Conservation (phyloP, 2,797 vertebrate species). For the Malurus splendens region DNA sequence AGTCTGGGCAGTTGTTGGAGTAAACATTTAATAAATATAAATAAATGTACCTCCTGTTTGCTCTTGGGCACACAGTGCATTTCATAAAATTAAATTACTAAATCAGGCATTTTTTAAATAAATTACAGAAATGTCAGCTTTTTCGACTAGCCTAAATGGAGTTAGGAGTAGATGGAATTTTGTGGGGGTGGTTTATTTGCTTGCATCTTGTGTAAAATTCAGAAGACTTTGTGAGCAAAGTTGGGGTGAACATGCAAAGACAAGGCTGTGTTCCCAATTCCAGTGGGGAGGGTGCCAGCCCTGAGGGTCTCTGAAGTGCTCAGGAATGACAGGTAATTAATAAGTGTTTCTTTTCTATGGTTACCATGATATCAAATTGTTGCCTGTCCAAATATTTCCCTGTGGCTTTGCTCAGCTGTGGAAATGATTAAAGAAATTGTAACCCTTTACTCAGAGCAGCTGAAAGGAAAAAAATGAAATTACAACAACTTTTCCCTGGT, state of each 20-base stretch:
- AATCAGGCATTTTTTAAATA: background rate
- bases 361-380: fast-evolving
- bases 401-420: background rate
- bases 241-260: background rate
- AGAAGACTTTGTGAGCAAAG: background rate
- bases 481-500: background rate
- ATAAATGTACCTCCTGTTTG: background rate
- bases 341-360: fast-evolving
- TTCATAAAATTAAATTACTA: background rate
- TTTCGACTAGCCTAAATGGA: background rate
- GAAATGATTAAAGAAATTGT: background rate
- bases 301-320: background rate
- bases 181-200: background rate
- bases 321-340: fast-evolving
- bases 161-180: background rate
- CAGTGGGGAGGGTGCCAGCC: background rate
- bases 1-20: background rate
- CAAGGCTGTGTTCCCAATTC: fast-evolving
- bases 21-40: background rate
- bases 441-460: background rate
- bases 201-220: background rate
- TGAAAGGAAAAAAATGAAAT: background rate
- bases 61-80: background rate
- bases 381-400: background rate
- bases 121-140: background rate